Percentiles rank a stretch among this genome's conserved stretches.
phyloP scores from a whole-genome alignment of 2,888 invertebrate genomes.

The Oscheius sp. region DNA sequence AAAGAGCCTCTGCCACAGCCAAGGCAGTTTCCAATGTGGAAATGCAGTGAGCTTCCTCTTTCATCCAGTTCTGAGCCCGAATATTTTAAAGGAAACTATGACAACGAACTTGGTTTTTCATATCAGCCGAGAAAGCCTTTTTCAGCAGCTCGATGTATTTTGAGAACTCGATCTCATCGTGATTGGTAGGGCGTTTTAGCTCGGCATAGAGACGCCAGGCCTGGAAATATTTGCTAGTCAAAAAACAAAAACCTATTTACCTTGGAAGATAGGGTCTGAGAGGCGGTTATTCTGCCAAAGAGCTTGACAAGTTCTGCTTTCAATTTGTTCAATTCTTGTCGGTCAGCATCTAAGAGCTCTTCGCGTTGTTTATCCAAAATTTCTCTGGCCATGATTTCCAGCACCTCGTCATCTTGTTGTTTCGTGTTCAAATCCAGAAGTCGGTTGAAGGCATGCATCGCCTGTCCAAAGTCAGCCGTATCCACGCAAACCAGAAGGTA shows the following conservation, averaged over 20 bases:
- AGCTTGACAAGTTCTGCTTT: slow-evolving; percentile 50
- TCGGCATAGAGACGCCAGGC: slow-evolving; percentile 42
- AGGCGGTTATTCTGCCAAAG: slow-evolving; percentile 47
- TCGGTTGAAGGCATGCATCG: slow-evolving; percentile 86
- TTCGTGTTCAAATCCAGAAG: slow-evolving; percentile 81
- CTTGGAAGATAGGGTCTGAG: slow-evolving; percentile 48
- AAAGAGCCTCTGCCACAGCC: slow-evolving; percentile 43
- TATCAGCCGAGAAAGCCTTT: slow-evolving; percentile 36
- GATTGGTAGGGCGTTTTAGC: slow-evolving; percentile 45
- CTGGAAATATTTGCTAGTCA: slow-evolving; percentile 19
- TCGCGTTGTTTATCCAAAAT: slow-evolving; percentile 37
- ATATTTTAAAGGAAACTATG: not conserved
- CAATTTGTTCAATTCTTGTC: slow-evolving; percentile 28
- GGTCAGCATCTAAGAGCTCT: slow-evolving; percentile 17
- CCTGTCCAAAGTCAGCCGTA: slow-evolving; percentile 81
- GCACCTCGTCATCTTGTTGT: slow-evolving; percentile 53
- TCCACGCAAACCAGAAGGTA: slow-evolving; percentile 88
- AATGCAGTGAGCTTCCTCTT: slow-evolving; percentile 39
- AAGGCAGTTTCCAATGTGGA: slow-evolving; percentile 46
- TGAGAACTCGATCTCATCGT: slow-evolving; percentile 44
- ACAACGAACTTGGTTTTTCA: slow-evolving; percentile 34
- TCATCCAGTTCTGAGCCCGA: slow-evolving; percentile 46
- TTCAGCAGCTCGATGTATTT: slow-evolving; percentile 53
- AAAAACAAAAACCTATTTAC: slow-evolving; percentile 1
- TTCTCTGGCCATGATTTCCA: slow-evolving; percentile 46